phyloP scores from a whole-genome alignment of 2,113 vertebrate genomes.

The Sarotherodon lohbergeri region DNA sequence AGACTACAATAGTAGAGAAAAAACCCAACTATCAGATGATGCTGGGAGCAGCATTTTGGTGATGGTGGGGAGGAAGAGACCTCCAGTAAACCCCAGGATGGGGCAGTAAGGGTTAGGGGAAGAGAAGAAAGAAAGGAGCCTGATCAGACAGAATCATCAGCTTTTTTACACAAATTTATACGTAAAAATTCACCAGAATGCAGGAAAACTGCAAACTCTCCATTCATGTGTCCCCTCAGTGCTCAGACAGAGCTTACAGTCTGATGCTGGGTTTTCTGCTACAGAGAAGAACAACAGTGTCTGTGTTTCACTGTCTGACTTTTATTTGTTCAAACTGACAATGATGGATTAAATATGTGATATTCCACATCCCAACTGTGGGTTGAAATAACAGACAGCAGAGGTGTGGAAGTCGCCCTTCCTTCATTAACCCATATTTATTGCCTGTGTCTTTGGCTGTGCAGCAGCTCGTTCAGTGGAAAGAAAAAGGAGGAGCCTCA shows the following conservation, averaged over 20 bases:
- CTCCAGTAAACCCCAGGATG: background rate
- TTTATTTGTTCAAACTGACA: background rate
- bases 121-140: background rate
- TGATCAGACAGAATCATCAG: background rate
- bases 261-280: background rate
- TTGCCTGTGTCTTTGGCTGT: background rate
- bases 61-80: background rate
- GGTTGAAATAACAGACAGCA: background rate
- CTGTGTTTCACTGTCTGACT: background rate
- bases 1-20: background rate
- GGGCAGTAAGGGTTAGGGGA: background rate
- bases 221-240: too few species aligned
- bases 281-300: background rate
- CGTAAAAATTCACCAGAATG: background rate
- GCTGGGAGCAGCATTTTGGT: background rate
- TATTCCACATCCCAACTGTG: background rate
- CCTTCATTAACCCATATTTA: background rate
- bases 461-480: background rate
- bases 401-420: background rate
- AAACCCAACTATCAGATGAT: too few species aligned
- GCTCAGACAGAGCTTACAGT: background rate
- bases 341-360: background rate
- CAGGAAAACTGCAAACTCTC: background rate
- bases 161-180: background rate
- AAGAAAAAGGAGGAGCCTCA: rapidly evolving